Conservation (phyloP, 2,797 vertebrate species). For the Pristis pectinata region DNA sequence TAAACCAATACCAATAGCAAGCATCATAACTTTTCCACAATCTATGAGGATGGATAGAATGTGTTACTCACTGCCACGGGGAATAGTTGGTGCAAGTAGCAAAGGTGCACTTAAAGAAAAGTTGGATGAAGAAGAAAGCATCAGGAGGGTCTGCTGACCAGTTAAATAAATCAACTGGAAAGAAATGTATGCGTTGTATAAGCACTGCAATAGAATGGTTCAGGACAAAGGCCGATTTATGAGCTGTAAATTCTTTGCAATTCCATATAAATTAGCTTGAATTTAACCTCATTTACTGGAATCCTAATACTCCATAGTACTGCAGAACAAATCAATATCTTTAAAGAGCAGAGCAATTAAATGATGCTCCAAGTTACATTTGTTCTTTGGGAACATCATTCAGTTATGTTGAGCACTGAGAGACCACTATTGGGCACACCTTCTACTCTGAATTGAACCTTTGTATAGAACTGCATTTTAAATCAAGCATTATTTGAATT, state of each 20-base stretch:
- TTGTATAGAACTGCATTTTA: background rate
- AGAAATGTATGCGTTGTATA: too few relatives aligned
- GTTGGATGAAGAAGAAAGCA: too few relatives aligned
- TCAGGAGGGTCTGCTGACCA: too few relatives aligned
- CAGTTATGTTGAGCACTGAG: background rate
- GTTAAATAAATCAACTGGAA: too few relatives aligned
- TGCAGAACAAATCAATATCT: background rate
- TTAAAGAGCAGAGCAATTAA: background rate
- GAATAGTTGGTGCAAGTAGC: too few relatives aligned
- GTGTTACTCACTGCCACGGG: too few relatives aligned
- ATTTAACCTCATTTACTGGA: background rate
- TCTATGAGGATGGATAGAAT: too few relatives aligned
- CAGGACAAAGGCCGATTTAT: background rate
- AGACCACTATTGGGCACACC: background rate
- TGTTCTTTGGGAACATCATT: background rate
- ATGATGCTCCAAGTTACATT: background rate
- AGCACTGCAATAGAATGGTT: too few relatives aligned
- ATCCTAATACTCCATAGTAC: background rate
- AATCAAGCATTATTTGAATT: background rate
- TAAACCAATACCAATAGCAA: too few relatives aligned
- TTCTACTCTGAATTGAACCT: background rate
- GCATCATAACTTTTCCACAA: too few relatives aligned
- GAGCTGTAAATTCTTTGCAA: background rate
- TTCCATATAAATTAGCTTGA: background rate
- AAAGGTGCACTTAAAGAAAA: too few relatives aligned